Base-by-base conservation (phyloP, 2,797 vertebrate genomes). In the Sylvilagus floridanus region DNA sequence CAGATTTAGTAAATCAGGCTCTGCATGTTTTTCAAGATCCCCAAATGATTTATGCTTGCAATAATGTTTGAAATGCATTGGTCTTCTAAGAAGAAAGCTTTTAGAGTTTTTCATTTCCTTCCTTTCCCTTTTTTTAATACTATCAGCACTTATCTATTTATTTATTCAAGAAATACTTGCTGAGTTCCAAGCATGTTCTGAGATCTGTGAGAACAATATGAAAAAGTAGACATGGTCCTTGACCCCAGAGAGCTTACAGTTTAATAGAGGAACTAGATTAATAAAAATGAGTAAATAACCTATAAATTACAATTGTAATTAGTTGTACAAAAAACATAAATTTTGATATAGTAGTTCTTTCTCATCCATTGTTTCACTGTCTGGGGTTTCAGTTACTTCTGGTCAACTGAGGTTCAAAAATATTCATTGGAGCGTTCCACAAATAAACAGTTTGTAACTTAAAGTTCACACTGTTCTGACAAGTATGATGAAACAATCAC, bases 91-190 rank as follows among this genome's bases (percentile, higher is more conserved):
- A 30, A 60, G 16, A 62, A 77, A 69, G 37, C 2, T 77, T 76
- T 77, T 60, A 37, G 47, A 57, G 26, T 4, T 50, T 77, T 85
- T 76, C 17, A 57, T 84, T 91, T 84, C 21, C 10, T 69, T 85
- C 52, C 10, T 60, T 30, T 17, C 54, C 42, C n/a, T 71, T 81
- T 57, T 57, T 84, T 93, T 19, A 90, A 79, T 13, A 75, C 19
- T 50, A 84, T 30, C 0, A n/a, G 14, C 73, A 79, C 7, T 63
- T 88, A 84, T 28, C 21, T 1, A 47, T 90, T 81, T 93, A 17
- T 32, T 91, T 84, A 62, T 77, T 88, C 3, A 95, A 82, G 63
- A 66, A 69, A 84, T 54, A n/a, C 14, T 72, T 82, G 14, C n/a
- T 88, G 83, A 37, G 12, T 11, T 79, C 6, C 60, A 93, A n/a